Conservation (phyloP, 2,113 vertebrate genomes). For the Colistium nudipinnis region DNA sequence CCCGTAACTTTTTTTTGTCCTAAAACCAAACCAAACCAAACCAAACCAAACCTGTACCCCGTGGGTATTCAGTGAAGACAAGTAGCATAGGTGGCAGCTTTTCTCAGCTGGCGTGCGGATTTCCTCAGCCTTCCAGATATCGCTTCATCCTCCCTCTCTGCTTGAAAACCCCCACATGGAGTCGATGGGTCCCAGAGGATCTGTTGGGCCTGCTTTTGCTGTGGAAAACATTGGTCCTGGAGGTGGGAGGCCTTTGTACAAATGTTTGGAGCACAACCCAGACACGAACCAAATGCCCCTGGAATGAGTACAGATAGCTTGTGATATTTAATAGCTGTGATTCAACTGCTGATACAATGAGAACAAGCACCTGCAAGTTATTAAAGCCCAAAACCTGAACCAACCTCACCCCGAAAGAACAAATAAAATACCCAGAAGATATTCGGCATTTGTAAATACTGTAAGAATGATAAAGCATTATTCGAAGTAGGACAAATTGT, state of each 20-base stretch:
- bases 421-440: not conserved
- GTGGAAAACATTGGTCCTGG: slow-evolving; percentile 44
- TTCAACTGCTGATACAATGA: slow-evolving; percentile 9
- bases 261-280: slow-evolving; percentile 29
- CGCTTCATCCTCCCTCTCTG: slow-evolving; percentile 41
- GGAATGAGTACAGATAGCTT: not conserved
- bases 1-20: not conserved
- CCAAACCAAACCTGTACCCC: not conserved
- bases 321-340: slow-evolving; percentile 19
- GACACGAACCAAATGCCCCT: slow-evolving; percentile 1
- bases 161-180: slow-evolving; percentile 37
- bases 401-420: not conserved
- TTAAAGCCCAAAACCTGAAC: not conserved
- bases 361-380: not conserved
- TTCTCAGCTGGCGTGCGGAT: slow-evolving; percentile 38
- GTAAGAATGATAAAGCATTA: not conserved
- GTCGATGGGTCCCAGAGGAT: slow-evolving; percentile 36
- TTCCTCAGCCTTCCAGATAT: slow-evolving; percentile 35
- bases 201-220: slow-evolving; percentile 38
- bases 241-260: slow-evolving; percentile 26
- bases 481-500: not conserved
- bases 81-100: slow-evolving; percentile 9
- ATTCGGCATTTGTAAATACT: not conserved
- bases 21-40: not conserved
- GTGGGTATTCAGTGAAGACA: slow-evolving; percentile 2